Conservation (phyloP, 2,113 vertebrate genomes). For the Syngnathoides biaculeatus region DNA sequence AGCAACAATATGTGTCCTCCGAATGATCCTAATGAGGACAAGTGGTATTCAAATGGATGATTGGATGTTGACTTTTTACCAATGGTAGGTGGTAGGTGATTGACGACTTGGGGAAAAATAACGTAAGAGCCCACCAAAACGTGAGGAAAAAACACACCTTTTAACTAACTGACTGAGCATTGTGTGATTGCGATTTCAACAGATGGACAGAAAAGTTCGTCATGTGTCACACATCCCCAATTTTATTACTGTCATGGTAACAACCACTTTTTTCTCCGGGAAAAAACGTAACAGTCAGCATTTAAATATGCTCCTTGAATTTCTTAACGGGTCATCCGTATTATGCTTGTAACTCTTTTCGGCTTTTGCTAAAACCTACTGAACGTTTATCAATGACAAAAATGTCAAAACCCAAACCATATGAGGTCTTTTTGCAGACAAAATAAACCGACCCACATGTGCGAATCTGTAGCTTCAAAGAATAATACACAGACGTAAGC, state of each 20-base stretch:
- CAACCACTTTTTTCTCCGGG: background rate
- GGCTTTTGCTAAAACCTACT: background rate
- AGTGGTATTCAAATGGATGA: too few species aligned
- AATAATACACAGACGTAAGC: conserved; percentile 49
- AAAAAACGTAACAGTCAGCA: conserved; percentile 10
- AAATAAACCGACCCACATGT: conserved; percentile 7
- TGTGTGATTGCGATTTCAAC: background rate
- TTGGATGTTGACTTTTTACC: too few species aligned
- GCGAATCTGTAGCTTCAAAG: conserved; percentile 7
- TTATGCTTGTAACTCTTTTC: background rate
- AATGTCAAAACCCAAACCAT: conserved; percentile 2
- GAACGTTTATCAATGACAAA: background rate
- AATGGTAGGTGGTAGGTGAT: too few species aligned
- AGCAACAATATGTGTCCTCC: too few species aligned
- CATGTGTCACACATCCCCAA: conserved; percentile 45
- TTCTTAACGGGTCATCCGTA: background rate
- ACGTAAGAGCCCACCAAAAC: too few species aligned
- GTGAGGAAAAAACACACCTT: too few species aligned
- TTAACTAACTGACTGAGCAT: too few species aligned
- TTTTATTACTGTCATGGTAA: conserved; percentile 6
- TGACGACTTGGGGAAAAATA: too few species aligned
- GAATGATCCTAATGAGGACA: too few species aligned
- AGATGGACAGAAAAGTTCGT: conserved; percentile 18
- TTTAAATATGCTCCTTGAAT: background rate
- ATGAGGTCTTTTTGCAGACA: background rate